Evolutionary conservation across 2,797 vertebrate genomes (phyloP).

Genomic region (Cottoperca gobio): DNA sequence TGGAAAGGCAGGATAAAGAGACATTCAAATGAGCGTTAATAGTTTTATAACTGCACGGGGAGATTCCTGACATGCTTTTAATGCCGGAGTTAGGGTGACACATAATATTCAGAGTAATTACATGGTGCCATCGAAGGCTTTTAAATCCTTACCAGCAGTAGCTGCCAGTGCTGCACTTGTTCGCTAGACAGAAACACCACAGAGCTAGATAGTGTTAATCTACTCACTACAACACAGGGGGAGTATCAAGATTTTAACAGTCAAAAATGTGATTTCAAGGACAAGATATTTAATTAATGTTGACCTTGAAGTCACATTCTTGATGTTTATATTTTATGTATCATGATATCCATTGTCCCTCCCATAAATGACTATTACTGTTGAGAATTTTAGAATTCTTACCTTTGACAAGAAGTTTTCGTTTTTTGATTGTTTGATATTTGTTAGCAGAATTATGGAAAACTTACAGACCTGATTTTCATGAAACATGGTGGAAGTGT

Average conservation of each 20-base stretch:
- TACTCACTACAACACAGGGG: background rate
- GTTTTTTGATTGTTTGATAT: too few relatives aligned
- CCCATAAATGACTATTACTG: too few relatives aligned
- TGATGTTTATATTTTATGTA: too few relatives aligned
- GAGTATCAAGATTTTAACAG: background rate
- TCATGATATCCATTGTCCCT: too few relatives aligned
- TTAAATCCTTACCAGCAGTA: conserved; percentile 53
- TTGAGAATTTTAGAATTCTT: too few relatives aligned
- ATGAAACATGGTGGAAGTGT: too few relatives aligned
- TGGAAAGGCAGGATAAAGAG: conserved; percentile 53
- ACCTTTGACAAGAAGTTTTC: too few relatives aligned
- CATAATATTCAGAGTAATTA: conserved; percentile 81
- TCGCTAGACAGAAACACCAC: conserved; percentile 26
- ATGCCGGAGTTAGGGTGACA: conserved; percentile 68
- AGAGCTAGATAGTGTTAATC: conserved; percentile 19
- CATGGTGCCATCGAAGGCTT: conserved; percentile 71
- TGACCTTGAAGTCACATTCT: too few relatives aligned
- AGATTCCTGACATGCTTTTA: conserved; percentile 76
- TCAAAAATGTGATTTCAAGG: background rate
- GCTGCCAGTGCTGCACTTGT: conserved; percentile 38
- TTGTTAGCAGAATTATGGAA: too few relatives aligned
- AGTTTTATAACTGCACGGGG: conserved; percentile 74
- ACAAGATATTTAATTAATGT: too few relatives aligned
- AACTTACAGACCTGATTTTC: too few relatives aligned
- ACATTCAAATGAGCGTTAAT: conserved; percentile 76